Evolutionary conservation across 2,113 vertebrate genomes (phyloP).

Genomic region (Ceuthmochares aereus): DNA sequence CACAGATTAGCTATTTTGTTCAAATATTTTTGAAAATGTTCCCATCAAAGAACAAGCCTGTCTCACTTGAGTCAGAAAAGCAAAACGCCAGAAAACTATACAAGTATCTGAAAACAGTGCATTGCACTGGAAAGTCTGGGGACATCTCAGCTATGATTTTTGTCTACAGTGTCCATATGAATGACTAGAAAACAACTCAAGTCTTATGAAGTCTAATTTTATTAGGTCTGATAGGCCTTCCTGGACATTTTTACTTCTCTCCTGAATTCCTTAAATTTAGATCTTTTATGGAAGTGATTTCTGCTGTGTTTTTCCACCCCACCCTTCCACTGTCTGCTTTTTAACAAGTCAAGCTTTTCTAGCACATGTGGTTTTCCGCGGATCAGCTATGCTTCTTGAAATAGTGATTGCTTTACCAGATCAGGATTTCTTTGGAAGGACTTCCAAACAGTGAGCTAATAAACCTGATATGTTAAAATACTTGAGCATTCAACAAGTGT

Average conservation of each 20-base stretch:
- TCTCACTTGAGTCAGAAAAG: background rate
- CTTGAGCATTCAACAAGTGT: conserved; percentile 53
- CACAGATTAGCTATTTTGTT: background rate
- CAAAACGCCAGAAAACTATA: background rate
- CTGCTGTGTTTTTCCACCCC: background rate
- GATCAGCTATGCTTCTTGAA: conserved; percentile 1
- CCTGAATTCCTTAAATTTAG: background rate
- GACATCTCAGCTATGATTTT: background rate
- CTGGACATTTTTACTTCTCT: background rate
- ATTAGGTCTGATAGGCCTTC: background rate
- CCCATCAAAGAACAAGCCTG: background rate
- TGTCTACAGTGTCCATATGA: background rate
- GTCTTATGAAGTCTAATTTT: background rate
- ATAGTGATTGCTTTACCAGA: conserved; percentile 54
- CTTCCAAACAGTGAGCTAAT: conserved; percentile 54
- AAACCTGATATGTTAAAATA: conserved; percentile 52
- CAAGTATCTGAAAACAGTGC: background rate
- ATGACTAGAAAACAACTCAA: background rate
- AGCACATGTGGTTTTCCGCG: background rate
- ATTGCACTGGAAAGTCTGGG: background rate
- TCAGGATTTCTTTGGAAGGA: conserved; percentile 4
- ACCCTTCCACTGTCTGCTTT: background rate
- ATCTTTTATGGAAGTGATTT: background rate
- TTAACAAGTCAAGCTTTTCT: background rate
- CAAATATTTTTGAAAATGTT: background rate